A percentile compares a stretch with the other conserved stretches of the same genome.
Evolutionary conservation across 2,113 vertebrate genomes (phyloP).

Genomic region (Anthoscopus minutus): DNA sequence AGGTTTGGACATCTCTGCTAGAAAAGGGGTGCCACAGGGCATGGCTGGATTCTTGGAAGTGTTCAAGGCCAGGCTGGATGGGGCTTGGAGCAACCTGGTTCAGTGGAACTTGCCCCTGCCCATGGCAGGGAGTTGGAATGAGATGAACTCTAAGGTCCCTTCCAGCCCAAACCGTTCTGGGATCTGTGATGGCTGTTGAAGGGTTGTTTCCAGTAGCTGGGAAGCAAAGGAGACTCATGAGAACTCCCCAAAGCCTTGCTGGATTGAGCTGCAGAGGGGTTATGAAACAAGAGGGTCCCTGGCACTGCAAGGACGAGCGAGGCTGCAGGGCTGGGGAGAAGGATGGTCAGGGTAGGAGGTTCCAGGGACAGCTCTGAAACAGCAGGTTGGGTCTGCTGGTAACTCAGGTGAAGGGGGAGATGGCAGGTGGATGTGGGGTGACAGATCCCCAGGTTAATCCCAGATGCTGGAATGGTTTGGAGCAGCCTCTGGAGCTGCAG

Average conservation of each 20-base stretch:
- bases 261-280: background rate
- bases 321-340: background rate
- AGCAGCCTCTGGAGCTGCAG: background rate
- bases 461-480: background rate
- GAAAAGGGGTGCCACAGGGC: background rate
- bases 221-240: fast-evolving
- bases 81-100: background rate
- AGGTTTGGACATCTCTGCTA: background rate
- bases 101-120: background rate
- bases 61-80: background rate
- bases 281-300: background rate
- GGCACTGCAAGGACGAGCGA: background rate
- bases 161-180: background rate
- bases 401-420: background rate
- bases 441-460: background rate
- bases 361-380: background rate
- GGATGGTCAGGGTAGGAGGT: background rate
- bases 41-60: background rate
- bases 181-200: background rate
- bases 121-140: background rate
- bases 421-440: background rate
- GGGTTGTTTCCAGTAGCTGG: background rate
- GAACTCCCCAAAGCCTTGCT: background rate
- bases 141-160: background rate
- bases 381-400: background rate